These are phyloP conservation scores for Drosophila prostipennis DNA, from an alignment of 2,888 invertebrate species.

Conservation along the genomic window DNA sequence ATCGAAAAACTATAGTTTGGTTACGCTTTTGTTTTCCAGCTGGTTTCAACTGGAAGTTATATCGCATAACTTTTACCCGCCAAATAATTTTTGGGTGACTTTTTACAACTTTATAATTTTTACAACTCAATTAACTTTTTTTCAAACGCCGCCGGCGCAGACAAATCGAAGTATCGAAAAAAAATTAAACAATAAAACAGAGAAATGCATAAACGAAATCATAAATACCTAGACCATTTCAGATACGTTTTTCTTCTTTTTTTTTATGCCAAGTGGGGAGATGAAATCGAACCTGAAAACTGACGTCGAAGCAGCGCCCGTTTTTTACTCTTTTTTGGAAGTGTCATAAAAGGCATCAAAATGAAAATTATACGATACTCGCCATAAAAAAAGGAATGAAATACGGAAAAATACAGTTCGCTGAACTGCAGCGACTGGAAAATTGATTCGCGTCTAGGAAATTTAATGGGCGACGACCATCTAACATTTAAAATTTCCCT, in stretches of 20 bases:
- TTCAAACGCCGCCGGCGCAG: constrained; percentile 60
- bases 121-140: constrained; percentile 78
- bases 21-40: constrained; percentile 53
- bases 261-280: constrained; percentile 48
- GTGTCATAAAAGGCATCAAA: constrained; percentile 77
- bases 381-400: constrained; percentile 25
- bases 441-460: constrained; percentile 65
- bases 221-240: constrained; percentile 71
- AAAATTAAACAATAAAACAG: constrained; percentile 69
- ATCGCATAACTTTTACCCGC: constrained; percentile 55
- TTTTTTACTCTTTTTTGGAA: constrained; percentile 46
- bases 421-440: constrained; percentile 53
- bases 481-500: constrained; percentile 51
- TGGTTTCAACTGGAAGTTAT: constrained; percentile 66
- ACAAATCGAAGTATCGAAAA: constrained; percentile 33
- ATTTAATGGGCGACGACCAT: constrained; percentile 63
- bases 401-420: constrained; percentile 26
- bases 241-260: constrained; percentile 51
- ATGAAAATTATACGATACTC: constrained; percentile 63
- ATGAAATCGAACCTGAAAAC: constrained; percentile 34
- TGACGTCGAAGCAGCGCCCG: constrained; percentile 44
- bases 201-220: constrained; percentile 77
- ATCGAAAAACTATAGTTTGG: constrained; percentile 60
- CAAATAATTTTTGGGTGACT: constrained; percentile 45
- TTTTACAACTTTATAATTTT: constrained; percentile 78